These are phyloP conservation scores for Oncorhynchus masou DNA, from an alignment of 2,113 vertebrate species.

Conservation along the genomic window DNA sequence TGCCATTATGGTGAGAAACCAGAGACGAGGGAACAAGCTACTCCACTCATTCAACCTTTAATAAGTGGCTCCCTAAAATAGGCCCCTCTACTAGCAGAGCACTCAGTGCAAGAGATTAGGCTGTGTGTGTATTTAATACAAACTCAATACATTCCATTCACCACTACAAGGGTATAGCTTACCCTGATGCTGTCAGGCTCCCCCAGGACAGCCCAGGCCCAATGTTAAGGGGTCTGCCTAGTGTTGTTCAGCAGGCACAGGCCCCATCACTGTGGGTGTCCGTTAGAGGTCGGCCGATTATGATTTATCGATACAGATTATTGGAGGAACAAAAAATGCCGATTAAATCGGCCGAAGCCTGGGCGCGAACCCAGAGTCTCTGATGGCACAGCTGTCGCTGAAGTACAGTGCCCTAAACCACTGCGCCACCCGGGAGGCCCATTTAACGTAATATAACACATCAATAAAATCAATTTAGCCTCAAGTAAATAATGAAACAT, in stretches of 20 bases:
- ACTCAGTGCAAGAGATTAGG: conserved; percentile 16
- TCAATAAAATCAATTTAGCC: too few relatives aligned
- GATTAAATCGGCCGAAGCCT: too few relatives aligned
- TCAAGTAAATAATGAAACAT: too few relatives aligned
- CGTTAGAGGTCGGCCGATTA: too few relatives aligned
- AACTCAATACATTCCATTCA: conserved; percentile 12
- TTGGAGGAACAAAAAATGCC: too few relatives aligned
- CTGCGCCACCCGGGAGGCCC: too few relatives aligned
- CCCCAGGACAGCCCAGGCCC: not conserved
- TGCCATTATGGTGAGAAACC: conserved; percentile 52
- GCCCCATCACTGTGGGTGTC: not conserved
- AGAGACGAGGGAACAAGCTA: conserved; percentile 31
- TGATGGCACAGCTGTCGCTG: too few relatives aligned
- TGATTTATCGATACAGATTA: too few relatives aligned
- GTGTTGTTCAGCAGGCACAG: not conserved
- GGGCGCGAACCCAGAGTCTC: too few relatives aligned
- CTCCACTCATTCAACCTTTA: conserved; percentile 35
- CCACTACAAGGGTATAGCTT: not conserved
- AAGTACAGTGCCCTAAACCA: too few relatives aligned
- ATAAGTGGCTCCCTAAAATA: conserved; percentile 17
- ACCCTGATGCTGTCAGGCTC: not conserved
- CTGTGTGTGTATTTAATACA: not conserved
- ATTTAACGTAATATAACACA: too few relatives aligned
- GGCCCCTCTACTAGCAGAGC: conserved; percentile 10
- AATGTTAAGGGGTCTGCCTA: not conserved